Evolutionary conservation across 2,888 invertebrate genomes (phyloP).

Genomic region (Acanthoscelides obtectus): DNA sequence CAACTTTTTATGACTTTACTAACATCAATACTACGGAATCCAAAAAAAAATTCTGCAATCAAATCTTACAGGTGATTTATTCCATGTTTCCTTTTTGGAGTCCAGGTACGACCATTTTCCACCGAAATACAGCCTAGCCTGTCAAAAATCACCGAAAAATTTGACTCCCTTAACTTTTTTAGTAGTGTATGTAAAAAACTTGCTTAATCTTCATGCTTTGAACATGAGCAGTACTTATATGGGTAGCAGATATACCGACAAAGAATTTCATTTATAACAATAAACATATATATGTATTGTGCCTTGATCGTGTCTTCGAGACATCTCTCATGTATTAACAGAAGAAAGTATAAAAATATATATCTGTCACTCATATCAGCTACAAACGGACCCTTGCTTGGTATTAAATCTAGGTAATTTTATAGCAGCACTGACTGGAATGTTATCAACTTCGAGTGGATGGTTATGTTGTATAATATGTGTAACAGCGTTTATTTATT

Average conservation of each 20-base stretch:
- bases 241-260: not conserved
- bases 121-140: too few species aligned
- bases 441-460: not conserved
- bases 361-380: conserved; percentile 30
- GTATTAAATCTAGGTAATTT: not conserved
- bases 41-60: too few species aligned
- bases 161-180: too few species aligned
- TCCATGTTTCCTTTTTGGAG: too few species aligned
- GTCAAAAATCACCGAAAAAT: too few species aligned
- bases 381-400: conserved; percentile 41
- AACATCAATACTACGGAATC: too few species aligned
- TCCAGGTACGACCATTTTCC: too few species aligned
- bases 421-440: not conserved
- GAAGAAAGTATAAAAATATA: conserved; percentile 14
- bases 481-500: too few species aligned
- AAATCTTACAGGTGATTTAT: too few species aligned
- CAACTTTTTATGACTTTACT: too few species aligned
- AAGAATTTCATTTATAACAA: not conserved
- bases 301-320: conserved; percentile 42
- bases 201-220: too few species aligned
- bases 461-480: not conserved
- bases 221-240: not conserved
- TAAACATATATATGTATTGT: conserved; percentile 28
- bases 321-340: not conserved
- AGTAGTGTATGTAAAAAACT: too few species aligned